Percentiles rank a stretch among this genome's conserved stretches.
Evolutionary conservation across 2,113 vertebrate genomes (phyloP).

Genomic region (Psophia crepitans): DNA sequence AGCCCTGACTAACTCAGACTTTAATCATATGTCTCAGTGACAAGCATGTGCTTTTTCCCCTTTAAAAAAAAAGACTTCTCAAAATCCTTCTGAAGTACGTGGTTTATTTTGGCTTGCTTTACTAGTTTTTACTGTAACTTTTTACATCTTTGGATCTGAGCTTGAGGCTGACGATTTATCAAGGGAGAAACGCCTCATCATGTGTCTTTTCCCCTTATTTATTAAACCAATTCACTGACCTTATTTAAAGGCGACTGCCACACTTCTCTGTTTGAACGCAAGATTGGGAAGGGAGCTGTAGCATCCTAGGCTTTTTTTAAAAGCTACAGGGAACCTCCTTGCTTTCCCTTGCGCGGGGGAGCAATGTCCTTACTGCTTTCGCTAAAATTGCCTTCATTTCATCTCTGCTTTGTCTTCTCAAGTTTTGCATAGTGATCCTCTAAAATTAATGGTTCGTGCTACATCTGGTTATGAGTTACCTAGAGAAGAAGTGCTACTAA

Average conservation of each 20-base stretch:
- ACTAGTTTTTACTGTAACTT: conserved; percentile 12
- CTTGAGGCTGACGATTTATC: conserved; percentile 5
- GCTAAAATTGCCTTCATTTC: background rate
- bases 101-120: conserved; percentile 11
- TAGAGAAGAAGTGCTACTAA: background rate
- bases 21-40: conserved; percentile 51
- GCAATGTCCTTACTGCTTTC: background rate
- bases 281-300: background rate
- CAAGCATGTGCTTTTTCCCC: conserved; percentile 30
- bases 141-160: conserved; percentile 45
- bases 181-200: conserved; percentile 17
- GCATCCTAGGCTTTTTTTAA: background rate
- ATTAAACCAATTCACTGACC: background rate
- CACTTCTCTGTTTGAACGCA: background rate
- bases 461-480: background rate
- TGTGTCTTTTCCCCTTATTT: conserved; percentile 22
- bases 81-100: conserved; percentile 6
- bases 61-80: background rate
- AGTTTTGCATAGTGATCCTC: background rate
- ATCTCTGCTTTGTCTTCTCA: background rate
- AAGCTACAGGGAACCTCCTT: background rate
- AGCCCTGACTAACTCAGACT: conserved; percentile 65
- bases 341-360: background rate
- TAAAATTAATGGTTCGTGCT: background rate
- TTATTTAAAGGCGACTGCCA: background rate